Conservation (phyloP, 2,888 invertebrate species). For the Tiliacea citrago region DNA sequence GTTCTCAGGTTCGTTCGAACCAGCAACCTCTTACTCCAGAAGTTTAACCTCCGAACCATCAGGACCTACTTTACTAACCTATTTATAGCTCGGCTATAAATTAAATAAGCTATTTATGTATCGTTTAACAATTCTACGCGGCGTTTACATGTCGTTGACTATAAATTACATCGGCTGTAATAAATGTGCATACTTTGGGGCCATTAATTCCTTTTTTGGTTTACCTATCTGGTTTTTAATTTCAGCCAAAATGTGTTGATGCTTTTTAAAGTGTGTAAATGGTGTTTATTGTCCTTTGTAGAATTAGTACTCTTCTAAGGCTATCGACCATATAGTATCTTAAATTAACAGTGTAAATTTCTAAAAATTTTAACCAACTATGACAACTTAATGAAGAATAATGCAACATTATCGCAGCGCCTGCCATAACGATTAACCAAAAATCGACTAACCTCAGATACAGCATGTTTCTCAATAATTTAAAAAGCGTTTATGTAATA, state of each 20-base stretch:
- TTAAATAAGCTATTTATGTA: conserved; percentile 33
- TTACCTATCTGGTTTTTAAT: conserved; percentile 5
- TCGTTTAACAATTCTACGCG: conserved; percentile 43
- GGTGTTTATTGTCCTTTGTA: not conserved
- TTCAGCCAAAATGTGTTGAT: conserved; percentile 3
- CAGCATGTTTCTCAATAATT: conserved; percentile 48
- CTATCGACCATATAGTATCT: not conserved
- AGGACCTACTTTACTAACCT: conserved; percentile 5
- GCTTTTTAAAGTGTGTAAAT: not conserved
- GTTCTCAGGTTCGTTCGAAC: not conserved
- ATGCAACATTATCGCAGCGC: conserved; percentile 29
- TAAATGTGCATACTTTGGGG: conserved; percentile 31
- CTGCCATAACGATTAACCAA: conserved; percentile 40
- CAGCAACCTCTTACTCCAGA: not conserved
- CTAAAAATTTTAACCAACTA: not conserved
- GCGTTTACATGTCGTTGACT: conserved; percentile 26
- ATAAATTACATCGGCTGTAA: conserved; percentile 44
- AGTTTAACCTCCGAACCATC: conserved; percentile 16
- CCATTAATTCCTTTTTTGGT: conserved; percentile 17
- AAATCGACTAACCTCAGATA: conserved; percentile 50
- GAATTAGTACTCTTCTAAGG: not conserved
- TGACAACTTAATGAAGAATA: conserved; percentile 43
- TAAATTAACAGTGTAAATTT: conserved; percentile 14
- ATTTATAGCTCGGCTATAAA: conserved; percentile 25
- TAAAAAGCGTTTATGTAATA: conserved; percentile 37